Conservation (phyloP, 2,113 vertebrate genomes). For the Chitala chitala region DNA sequence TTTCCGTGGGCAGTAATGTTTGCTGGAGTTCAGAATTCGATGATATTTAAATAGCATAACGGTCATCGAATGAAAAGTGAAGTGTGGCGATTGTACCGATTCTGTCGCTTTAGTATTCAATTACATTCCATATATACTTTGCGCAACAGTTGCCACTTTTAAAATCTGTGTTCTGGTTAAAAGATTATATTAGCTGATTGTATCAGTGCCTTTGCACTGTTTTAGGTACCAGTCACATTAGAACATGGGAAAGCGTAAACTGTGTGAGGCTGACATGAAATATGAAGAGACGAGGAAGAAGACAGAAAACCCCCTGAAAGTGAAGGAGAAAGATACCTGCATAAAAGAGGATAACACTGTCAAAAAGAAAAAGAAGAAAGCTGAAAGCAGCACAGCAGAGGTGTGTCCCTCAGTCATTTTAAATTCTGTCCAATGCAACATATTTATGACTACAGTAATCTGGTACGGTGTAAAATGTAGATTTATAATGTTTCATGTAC, state of each 20-base stretch:
- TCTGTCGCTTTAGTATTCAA: background rate
- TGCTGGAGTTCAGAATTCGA: background rate
- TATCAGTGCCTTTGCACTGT: too few relatives aligned
- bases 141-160: background rate
- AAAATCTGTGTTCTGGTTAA: background rate
- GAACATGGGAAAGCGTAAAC: constrained; percentile 11
- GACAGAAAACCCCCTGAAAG: background rate
- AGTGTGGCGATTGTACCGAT: background rate
- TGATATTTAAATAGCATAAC: background rate
- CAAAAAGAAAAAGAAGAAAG: too few relatives aligned
- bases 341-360: background rate
- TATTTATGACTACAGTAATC: too few relatives aligned
- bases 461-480: too few relatives aligned
- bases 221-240: background rate
- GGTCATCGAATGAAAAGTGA: background rate
- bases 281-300: background rate
- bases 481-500: too few relatives aligned
- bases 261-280: background rate
- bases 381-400: too few relatives aligned
- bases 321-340: background rate
- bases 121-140: background rate
- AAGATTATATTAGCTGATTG: too few relatives aligned
- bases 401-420: too few relatives aligned
- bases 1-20: too few relatives aligned
- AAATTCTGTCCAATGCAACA: too few relatives aligned